phyloP scores from a whole-genome alignment of 92 coral and sea anemone genomes.

The Parazoanthus atlanticus region DNA sequence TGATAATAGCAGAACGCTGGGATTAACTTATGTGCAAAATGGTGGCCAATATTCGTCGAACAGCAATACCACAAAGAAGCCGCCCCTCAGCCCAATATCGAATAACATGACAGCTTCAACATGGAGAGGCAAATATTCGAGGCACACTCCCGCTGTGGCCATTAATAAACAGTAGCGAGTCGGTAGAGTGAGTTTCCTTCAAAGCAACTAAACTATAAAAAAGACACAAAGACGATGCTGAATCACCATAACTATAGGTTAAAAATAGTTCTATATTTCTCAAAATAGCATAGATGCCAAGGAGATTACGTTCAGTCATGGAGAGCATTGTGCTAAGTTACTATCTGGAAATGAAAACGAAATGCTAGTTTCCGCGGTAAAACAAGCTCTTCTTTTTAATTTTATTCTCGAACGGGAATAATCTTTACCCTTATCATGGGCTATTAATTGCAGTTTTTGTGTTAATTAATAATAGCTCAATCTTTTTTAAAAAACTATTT shows the following conservation, averaged over 20 bases:
- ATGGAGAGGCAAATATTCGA: not conserved
- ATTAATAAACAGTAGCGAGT: too few relatives aligned
- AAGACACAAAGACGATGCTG: not conserved
- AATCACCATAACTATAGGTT: too few relatives aligned
- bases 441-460: not conserved
- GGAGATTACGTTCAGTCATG: not conserved
- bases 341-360: not conserved
- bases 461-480: not conserved
- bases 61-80: not conserved
- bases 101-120: not conserved
- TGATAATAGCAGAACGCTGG: too few relatives aligned
- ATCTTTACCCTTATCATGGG: not conserved
- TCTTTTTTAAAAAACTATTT: too few relatives aligned
- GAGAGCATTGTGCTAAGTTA: too few relatives aligned
- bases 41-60: too few relatives aligned
- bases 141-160: too few relatives aligned
- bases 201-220: not conserved
- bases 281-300: not conserved
- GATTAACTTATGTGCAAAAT: too few relatives aligned
- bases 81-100: not conserved
- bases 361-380: not conserved
- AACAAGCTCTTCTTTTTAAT: too few relatives aligned
- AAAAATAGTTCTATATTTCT: not conserved
- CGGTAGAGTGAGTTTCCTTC: not conserved
- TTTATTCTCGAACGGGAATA: not conserved